These are phyloP conservation scores for Urocynchramus pylzowi DNA, from an alignment of 2,113 vertebrate species.

Conservation along the genomic window DNA sequence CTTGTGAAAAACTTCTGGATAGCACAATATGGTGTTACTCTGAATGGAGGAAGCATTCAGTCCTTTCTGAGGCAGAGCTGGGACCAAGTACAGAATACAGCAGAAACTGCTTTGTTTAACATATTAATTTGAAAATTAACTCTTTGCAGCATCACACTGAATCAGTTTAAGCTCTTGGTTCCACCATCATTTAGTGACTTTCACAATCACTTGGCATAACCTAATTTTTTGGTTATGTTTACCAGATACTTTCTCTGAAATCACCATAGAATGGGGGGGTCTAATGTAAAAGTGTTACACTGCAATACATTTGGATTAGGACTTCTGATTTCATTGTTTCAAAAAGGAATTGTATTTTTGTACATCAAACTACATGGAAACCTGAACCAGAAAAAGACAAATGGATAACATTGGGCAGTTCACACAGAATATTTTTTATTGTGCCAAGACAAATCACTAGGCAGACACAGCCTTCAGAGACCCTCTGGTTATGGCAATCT, in stretches of 20 bases:
- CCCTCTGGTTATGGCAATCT: neutral
- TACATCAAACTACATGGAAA: neutral
- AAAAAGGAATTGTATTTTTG: neutral
- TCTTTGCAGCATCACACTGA: neutral
- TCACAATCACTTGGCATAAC: neutral
- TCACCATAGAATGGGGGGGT: neutral
- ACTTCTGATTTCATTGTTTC: neutral
- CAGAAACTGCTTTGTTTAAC: neutral
- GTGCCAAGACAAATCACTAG: neutral
- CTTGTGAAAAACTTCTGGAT: conserved; percentile 59
- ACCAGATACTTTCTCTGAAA: neutral
- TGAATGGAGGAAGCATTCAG: conserved; percentile 35
- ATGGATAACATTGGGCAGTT: neutral
- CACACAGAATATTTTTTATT: neutral
- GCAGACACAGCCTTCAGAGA: neutral
- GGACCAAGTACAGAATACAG: neutral
- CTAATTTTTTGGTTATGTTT: neutral
- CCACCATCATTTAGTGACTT: neutral
- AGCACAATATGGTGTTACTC: conserved; percentile 43
- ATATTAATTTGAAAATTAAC: conserved; percentile 24
- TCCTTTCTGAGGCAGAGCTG: neutral
- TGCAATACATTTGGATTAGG: neutral
- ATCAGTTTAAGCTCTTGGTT: neutral
- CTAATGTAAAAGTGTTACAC: neutral
- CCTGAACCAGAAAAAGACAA: neutral